phyloP scores from a whole-genome alignment of 2,797 vertebrate species.

The Aratinga solstitialis region DNA sequence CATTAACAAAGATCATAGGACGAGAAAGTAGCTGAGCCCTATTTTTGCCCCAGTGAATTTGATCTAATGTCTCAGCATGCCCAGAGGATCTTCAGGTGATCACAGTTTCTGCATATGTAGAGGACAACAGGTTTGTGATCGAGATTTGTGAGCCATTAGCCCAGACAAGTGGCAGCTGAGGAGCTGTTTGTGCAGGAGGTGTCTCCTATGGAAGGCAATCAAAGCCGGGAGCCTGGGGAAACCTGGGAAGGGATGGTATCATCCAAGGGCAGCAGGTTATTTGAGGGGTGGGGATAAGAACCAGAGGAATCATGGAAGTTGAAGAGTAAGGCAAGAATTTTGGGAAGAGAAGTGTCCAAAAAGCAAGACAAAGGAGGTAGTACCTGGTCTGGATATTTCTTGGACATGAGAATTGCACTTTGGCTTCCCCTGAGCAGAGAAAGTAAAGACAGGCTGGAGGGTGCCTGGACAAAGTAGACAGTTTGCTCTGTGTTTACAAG shows the following conservation, averaged over 20 bases:
- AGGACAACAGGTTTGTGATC: not conserved
- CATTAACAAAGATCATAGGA: not conserved
- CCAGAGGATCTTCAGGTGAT: not conserved
- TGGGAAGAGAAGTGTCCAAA: not conserved
- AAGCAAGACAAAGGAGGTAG: not conserved
- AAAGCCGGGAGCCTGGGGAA: not conserved
- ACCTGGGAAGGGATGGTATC: not conserved
- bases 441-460: not conserved
- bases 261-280: not conserved
- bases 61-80: not conserved
- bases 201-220: not conserved
- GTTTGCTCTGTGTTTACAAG: not conserved
- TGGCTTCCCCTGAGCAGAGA: not conserved
- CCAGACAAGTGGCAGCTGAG: not conserved
- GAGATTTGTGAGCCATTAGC: not conserved
- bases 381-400: accelerated
- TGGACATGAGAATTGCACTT: not conserved
- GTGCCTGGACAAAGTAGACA: not conserved
- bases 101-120: not conserved
- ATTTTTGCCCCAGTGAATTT: not conserved
- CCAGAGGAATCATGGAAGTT: not conserved
- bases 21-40: not conserved
- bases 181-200: not conserved
- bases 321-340: not conserved
- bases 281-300: not conserved